Conservation (phyloP, 1,140 invertebrate species). For the Drosophila erecta region DNA sequence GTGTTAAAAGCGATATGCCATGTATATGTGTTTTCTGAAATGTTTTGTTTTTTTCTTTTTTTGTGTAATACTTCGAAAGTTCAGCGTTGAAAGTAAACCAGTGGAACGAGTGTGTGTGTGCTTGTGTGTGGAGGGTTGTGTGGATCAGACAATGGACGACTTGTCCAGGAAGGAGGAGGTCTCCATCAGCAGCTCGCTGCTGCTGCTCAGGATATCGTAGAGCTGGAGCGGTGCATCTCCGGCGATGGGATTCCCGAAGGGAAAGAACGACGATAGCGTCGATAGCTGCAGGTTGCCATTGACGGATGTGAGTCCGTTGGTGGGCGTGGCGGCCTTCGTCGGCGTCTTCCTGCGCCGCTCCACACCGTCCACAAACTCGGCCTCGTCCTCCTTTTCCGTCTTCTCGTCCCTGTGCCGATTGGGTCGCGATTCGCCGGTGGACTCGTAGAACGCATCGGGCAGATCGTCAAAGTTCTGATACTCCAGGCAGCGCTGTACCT, state of each 20-base stretch:
- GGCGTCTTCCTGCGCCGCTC: constrained; percentile 64
- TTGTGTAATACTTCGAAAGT: constrained; percentile 73
- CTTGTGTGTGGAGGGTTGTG: not conserved
- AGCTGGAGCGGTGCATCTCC: constrained; percentile 79
- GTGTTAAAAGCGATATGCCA: constrained; percentile 76
- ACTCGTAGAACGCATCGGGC: constrained; percentile 72
- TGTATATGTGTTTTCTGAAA: constrained; percentile 11
- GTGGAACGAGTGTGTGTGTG: constrained; percentile 12
- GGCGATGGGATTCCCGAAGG: constrained; percentile 83
- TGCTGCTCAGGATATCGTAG: constrained; percentile 76
- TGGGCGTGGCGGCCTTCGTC: constrained; percentile 17
- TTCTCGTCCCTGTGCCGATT: constrained; percentile 9
- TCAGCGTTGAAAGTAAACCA: constrained; percentile 50
- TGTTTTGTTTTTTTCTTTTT: constrained; percentile 3
- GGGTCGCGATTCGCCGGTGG: constrained; percentile 41
- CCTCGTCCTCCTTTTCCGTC: constrained; percentile 1
- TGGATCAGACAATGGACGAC: constrained; percentile 74
- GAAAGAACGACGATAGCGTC: constrained; percentile 86
- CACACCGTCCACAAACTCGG: constrained; percentile 76
- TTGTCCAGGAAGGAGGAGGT: constrained; percentile 81
- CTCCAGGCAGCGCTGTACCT: constrained; percentile 84
- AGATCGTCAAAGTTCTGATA: constrained; percentile 75
- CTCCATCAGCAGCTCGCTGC: constrained; percentile 72
- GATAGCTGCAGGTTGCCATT: constrained; percentile 51
- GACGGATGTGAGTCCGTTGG: constrained; percentile 51